Base-by-base conservation (phyloP, 2,113 vertebrate genomes). In the Amia ocellicauda region DNA sequence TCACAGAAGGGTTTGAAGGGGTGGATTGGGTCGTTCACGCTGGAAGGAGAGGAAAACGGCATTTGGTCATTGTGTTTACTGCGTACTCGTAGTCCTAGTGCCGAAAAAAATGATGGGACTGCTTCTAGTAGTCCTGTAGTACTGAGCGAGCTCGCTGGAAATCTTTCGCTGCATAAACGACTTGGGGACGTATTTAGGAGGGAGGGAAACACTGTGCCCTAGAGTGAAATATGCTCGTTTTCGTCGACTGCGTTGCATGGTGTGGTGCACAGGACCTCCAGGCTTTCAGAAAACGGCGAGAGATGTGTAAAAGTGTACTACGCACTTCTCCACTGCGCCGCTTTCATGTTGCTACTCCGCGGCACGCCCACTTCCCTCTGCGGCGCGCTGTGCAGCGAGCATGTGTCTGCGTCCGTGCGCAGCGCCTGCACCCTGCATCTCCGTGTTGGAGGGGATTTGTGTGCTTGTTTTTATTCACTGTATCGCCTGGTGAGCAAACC, bases 331-430 rank as follows among this genome's bases (percentile, higher is more conserved):
- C 74, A 76, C 78, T 74, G 77, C 78, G 74, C 58, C 59, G 74
- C 76, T 77, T 61, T 69, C 76, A 52, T 71, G 57, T 60, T 67
- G 78, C 60, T 73, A 79, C 76, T 71, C 49, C 17, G 47, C 75
- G 88, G 76, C 85, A 90, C 88, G 88, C 88, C 88, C 88, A 89
- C 88, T 83, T 69, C 41, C 78, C 73, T 13, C 72, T 67, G 77
- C 73, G 72, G 50, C 77, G 75, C 56, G 63, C 69, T 63, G 54
- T 68, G 62, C 20, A 11, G 56, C 27, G 29, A 62, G 59, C 54
- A 55, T 67, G 60, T 67, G 63, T 63, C 41, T 64, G 43, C 64
- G 50, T 20, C 54, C 26, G 42, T 23, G 47, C 56, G 40, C 49
- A 43, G 41, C 22, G 10, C 27, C 26, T 19, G 54, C 26, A 22